Percentiles rank a stretch among this genome's conserved stretches.
Evolutionary conservation across 2,113 vertebrate genomes (phyloP).

Genomic region (Aldabrachelys gigantea): DNA sequence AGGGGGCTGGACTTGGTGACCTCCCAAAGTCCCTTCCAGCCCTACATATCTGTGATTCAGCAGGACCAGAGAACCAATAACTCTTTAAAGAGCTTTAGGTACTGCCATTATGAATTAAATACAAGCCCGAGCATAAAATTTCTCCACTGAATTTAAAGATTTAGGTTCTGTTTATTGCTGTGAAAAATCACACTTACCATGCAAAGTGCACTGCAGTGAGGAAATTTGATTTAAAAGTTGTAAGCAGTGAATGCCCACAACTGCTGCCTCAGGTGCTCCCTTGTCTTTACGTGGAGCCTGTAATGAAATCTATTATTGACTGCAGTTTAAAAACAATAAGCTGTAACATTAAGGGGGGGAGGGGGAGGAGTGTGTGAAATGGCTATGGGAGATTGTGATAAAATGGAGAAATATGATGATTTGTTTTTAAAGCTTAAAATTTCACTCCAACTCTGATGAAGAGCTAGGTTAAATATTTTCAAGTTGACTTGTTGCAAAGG

Average conservation of each 20-base stretch:
- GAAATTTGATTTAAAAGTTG: neutral
- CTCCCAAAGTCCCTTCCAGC: neutral
- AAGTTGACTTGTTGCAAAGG: neutral
- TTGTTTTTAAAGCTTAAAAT: neutral
- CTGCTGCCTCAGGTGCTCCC: neutral
- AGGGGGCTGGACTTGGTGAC: fast-evolving
- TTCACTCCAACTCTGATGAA: neutral
- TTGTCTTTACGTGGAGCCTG: neutral
- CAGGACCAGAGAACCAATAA: neutral
- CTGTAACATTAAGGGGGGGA: neutral
- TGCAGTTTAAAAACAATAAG: neutral
- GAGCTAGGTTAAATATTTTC: neutral
- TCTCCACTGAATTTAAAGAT: neutral
- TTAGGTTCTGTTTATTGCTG: neutral
- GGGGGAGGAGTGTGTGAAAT: neutral
- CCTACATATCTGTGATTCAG: neutral
- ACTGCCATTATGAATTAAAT: neutral
- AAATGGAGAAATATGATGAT: neutral
- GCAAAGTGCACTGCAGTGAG: neutral
- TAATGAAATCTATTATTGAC: neutral
- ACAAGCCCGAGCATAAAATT: neutral
- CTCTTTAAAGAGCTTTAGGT: neutral
- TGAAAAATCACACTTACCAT: neutral
- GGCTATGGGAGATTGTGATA: fast-evolving
- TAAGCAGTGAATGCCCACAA: neutral